Evolutionary conservation across 2,797 vertebrate species (phyloP), one percentile per base, ranked within the genome.

Genomic region (Falco biarmicus): DNA sequence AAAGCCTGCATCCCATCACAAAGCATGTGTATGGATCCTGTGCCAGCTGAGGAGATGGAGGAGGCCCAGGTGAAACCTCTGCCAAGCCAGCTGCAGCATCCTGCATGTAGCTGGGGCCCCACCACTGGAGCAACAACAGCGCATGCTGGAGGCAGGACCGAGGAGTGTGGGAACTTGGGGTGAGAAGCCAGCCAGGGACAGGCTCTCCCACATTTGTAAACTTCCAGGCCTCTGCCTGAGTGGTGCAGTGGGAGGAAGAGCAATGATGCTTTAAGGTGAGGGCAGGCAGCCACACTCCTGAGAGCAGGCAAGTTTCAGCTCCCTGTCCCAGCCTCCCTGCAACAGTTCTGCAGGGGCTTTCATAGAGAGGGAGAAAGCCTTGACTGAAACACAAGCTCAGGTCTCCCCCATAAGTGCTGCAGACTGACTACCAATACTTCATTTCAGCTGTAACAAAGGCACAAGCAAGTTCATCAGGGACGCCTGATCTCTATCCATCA

Each of bases 111-210:
- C 21, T 18, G 9, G 13, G 19, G 10, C n/a, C 41, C 10, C n/a
- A 51, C 31, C 0, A 1, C 17, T 5, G 1, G 8, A 54, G 16
- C 0, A 0, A 37, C 73, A 54, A 6, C 34, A 59, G 21, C 15
- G 10, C 1, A 0, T 43, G 37, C 24, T 1, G 1, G 32, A 90
- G 43, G 31, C 51, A 82, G 34, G 43, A 48, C 8, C 0, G 0
- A 69, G 31, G 15, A 84, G 34, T 59, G 59, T 76, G 81, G 63
- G 54, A 95, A 80, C 48, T 13, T 1, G 0, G 15, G n/a, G 4
- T 0, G 0, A 54, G 66, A 9, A 87, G 34, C 2, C 0, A 0
- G 4, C 25, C 60, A 56, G 54, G 21, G 32, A 24, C 0, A 0
- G 24, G 39, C 47, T 64, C 31, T 94, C 5, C 1, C 59, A 61